These are phyloP conservation scores for Notodonta ziczac DNA, from an alignment of 2,888 invertebrate genomes.

Conservation along the genomic window DNA sequence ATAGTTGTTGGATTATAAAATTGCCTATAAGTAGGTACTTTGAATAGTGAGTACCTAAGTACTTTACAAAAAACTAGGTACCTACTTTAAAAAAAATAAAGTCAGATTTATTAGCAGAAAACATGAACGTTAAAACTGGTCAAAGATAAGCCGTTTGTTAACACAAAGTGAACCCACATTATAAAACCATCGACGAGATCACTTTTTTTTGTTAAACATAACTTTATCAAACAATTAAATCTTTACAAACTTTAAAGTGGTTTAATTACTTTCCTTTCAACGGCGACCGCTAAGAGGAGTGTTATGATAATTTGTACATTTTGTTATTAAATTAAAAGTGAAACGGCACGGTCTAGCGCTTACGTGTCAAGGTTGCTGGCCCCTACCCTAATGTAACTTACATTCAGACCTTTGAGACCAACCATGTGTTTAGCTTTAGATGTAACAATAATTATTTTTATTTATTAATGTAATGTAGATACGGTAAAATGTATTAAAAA, in stretches of 20 bases:
- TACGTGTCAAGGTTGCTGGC: conserved; percentile 65
- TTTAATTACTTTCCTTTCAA: conserved; percentile 12
- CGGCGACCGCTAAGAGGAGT: conserved; percentile 34
- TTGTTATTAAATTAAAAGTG: conserved; percentile 59
- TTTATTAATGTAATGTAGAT: not conserved
- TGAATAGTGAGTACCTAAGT: too few relatives aligned
- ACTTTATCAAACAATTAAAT: not conserved
- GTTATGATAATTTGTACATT: conserved; percentile 43
- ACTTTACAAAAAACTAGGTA: too few relatives aligned
- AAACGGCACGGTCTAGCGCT: conserved; percentile 59
- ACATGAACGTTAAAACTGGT: too few relatives aligned
- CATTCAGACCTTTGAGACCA: conserved; percentile 10
- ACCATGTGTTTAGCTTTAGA: conserved; percentile 26
- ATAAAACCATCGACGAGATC: too few relatives aligned
- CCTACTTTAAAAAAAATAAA: too few relatives aligned
- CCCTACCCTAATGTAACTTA: conserved; percentile 49
- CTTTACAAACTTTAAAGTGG: not conserved
- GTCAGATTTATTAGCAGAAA: too few relatives aligned
- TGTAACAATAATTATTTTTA: conserved; percentile 18
- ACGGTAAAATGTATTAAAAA: not conserved
- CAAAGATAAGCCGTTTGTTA: too few relatives aligned
- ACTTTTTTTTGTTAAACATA: not conserved
- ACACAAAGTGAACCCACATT: too few relatives aligned
- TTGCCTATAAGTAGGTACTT: too few relatives aligned
- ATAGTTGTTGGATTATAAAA: too few relatives aligned